phyloP scores from a whole-genome alignment of 2,888 invertebrate species.

The Drosophila anceps region DNA sequence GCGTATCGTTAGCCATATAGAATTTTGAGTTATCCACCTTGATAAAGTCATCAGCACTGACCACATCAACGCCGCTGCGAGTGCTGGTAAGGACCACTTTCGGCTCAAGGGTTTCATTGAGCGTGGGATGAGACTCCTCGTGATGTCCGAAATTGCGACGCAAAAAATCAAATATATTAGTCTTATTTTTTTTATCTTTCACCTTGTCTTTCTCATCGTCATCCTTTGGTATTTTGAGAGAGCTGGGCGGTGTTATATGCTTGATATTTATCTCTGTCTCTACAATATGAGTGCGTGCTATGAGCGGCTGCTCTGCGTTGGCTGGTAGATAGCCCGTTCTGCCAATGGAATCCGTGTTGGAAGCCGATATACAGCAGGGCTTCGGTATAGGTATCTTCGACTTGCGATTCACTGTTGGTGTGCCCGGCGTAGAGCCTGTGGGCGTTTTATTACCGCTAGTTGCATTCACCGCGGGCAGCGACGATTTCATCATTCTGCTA shows the following conservation, averaged over 20 bases:
- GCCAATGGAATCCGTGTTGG: conserved; percentile 75
- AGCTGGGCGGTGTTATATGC: conserved; percentile 78
- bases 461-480: conserved; percentile 52
- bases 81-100: conserved; percentile 61
- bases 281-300: conserved; percentile 83
- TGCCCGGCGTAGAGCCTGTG: conserved; percentile 52
- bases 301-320: conserved; percentile 67
- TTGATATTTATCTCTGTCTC: conserved; percentile 84
- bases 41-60: conserved; percentile 72
- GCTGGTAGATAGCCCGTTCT: conserved; percentile 61
- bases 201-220: conserved; percentile 24
- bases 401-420: conserved; percentile 66
- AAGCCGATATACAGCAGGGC: conserved; percentile 69
- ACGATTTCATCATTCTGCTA: conserved; percentile 70
- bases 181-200: conserved; percentile 81
- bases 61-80: conserved; percentile 72
- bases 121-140: conserved; percentile 62
- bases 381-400: conserved; percentile 80
- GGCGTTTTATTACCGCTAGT: conserved; percentile 3
- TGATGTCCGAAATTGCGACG: conserved; percentile 84
- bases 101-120: conserved; percentile 54
- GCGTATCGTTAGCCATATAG: conserved; percentile 76
- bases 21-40: conserved; percentile 83
- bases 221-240: conserved; percentile 56
- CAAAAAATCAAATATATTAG: conserved; percentile 85